Percentiles rank a stretch among this genome's conserved stretches.
These are phyloP conservation scores for Notothenia coriiceps DNA, from an alignment of 2,113 vertebrate species.

Conservation along the genomic window DNA sequence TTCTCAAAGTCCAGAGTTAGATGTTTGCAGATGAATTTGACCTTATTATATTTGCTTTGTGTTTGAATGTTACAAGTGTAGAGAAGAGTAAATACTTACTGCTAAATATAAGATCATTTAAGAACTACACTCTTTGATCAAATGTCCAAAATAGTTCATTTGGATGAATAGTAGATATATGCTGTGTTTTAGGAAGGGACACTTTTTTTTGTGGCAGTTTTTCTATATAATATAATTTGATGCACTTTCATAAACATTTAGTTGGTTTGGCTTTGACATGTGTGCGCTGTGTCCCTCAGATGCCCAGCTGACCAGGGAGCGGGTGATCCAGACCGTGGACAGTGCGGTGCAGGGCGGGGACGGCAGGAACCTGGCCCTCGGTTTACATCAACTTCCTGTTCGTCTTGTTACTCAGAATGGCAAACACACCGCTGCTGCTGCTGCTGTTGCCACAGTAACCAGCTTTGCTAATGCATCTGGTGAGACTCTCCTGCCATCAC, in stretches of 20 bases:
- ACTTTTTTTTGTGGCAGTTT: no score
- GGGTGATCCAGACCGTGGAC: conserved; percentile 94
- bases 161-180: no score
- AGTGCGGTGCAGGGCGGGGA: conserved; percentile 89
- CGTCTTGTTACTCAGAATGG: conserved; percentile 93
- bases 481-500: conserved; percentile 63
- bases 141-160: no score
- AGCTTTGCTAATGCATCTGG: conserved; percentile 87
- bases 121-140: no score
- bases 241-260: neutral
- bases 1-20: neutral
- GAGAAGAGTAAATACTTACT: no score
- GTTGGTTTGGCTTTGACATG: neutral
- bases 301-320: conserved; percentile 87
- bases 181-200: no score
- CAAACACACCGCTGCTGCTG: conserved; percentile 84
- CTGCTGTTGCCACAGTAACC: conserved; percentile 84
- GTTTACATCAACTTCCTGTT: conserved; percentile 93
- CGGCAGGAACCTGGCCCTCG: conserved; percentile 87
- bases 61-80: neutral
- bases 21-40: no score
- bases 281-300: conserved; percentile 45
- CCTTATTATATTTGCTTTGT: neutral
- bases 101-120: no score
- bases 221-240: no score